Evolutionary conservation across 2,797 vertebrate species (phyloP).

Genomic region (Periparus ater): DNA sequence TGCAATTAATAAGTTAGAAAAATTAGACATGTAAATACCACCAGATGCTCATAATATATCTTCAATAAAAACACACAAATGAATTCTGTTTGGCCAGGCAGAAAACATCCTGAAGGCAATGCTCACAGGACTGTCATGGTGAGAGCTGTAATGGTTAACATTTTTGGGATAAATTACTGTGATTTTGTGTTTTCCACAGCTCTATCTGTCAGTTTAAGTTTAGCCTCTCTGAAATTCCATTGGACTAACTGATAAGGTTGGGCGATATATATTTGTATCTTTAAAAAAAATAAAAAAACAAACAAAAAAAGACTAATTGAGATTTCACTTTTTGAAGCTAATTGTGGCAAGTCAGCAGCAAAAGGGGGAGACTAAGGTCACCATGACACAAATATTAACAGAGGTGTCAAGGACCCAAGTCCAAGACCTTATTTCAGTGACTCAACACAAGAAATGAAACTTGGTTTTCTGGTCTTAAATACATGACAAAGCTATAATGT

Average conservation of each 20-base stretch:
- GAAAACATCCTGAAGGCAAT: neutral
- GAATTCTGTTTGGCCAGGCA: neutral
- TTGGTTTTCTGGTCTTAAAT: neutral
- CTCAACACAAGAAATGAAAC: neutral
- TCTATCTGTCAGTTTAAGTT: neutral
- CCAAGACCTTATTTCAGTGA: neutral
- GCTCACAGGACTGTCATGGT: neutral
- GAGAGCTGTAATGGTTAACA: neutral
- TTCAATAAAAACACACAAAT: neutral
- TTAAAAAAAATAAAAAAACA: neutral
- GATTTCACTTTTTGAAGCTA: neutral
- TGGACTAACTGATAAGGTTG: neutral
- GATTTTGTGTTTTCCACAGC: neutral
- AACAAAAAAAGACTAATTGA: neutral
- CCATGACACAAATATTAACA: neutral
- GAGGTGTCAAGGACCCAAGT: neutral
- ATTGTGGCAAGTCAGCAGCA: neutral
- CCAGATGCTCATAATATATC: neutral
- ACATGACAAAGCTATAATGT: fast-evolving
- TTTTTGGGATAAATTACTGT: neutral
- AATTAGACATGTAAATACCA: neutral
- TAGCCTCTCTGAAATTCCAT: neutral
- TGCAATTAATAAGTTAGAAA: neutral
- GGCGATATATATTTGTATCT: neutral
- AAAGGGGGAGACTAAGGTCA: neutral